These are phyloP conservation scores for Caranx melampygus DNA, from an alignment of 2,113 vertebrate species.

Conservation along the genomic window DNA sequence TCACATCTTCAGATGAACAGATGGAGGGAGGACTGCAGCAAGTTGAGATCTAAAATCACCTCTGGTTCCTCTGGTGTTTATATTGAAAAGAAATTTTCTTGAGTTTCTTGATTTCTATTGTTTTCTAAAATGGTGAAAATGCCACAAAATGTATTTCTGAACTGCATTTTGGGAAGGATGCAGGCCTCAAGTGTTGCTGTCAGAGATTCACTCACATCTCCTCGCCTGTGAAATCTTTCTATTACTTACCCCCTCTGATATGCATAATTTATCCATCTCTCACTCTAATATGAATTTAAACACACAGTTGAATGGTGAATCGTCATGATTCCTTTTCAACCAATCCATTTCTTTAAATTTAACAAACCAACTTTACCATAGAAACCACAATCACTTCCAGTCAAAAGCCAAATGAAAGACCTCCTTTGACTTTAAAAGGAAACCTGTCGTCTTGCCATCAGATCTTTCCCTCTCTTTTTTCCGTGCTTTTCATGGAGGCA, in stretches of 20 bases:
- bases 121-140: not conserved
- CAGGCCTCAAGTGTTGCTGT: not conserved
- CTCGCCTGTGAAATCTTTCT: constrained; percentile 12
- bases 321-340: constrained; percentile 73
- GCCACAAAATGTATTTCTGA: not conserved
- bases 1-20: constrained; percentile 1
- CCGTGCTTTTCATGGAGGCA: constrained; percentile 52
- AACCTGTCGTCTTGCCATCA: constrained; percentile 74
- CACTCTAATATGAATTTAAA: constrained; percentile 49
- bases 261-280: constrained; percentile 44
- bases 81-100: not conserved
- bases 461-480: constrained; percentile 71
- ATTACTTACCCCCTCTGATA: constrained; percentile 34
- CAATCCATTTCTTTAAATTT: constrained; percentile 44
- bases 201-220: constrained; percentile 8
- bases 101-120: not conserved
- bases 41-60: not conserved
- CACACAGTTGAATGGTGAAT: constrained; percentile 57
- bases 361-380: constrained; percentile 48
- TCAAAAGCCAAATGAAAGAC: constrained; percentile 71
- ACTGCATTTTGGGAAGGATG: not conserved
- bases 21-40: constrained; percentile 9
- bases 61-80: constrained; percentile 2
- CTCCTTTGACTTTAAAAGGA: constrained; percentile 67
- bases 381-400: constrained; percentile 34